A percentile compares a stretch with the other conserved stretches of the same genome.
These are phyloP conservation scores for Cinclus mexicanus DNA, from an alignment of 2,113 vertebrate genomes.

Conservation along the genomic window DNA sequence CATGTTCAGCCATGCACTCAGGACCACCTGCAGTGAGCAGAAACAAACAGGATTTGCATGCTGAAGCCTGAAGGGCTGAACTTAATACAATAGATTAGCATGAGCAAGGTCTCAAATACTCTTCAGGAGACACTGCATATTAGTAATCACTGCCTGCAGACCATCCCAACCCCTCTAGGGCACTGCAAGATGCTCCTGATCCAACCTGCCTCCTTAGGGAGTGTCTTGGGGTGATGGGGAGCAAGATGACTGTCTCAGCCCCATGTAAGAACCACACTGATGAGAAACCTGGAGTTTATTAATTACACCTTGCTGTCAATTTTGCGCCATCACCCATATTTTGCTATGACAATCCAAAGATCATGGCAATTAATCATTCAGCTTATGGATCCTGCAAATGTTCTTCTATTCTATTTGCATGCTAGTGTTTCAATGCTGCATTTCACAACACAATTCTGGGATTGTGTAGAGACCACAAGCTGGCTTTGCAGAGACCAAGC, in stretches of 20 bases:
- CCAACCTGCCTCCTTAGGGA: neutral
- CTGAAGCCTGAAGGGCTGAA: neutral
- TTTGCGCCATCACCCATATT: neutral
- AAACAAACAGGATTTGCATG: neutral
- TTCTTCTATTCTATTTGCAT: neutral
- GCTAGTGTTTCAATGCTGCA: neutral
- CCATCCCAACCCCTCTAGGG: neutral
- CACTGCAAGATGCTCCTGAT: neutral
- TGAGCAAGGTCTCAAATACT: neutral
- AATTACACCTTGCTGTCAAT: neutral
- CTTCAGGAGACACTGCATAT: neutral
- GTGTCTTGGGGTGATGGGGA: neutral
- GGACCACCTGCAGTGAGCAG: slow-evolving; percentile 76
- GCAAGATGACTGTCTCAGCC: neutral
- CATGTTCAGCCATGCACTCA: slow-evolving; percentile 90
- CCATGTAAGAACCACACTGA: neutral
- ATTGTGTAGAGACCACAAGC: neutral
- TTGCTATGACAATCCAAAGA: neutral
- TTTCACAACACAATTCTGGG: neutral
- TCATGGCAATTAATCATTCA: neutral
- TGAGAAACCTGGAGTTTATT: neutral
- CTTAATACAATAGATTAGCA: neutral
- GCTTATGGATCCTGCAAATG: neutral
- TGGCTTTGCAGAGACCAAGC: neutral
- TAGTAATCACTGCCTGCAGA: neutral